A percentile compares a stretch with the other conserved stretches of the same genome.
Evolutionary conservation across 2,797 vertebrate genomes (phyloP).

Genomic region (Gymnocypris eckloni): DNA sequence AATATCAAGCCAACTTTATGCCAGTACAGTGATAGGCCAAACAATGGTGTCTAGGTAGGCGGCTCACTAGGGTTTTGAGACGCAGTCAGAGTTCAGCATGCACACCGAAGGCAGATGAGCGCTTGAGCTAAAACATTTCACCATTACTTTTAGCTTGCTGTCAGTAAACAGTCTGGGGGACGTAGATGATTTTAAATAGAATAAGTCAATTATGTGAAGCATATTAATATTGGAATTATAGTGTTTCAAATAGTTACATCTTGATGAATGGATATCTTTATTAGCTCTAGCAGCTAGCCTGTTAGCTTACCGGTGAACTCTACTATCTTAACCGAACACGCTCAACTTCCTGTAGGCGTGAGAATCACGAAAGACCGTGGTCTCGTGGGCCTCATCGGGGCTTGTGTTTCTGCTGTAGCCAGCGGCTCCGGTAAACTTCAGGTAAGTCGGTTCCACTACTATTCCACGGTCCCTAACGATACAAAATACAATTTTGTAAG

Average conservation of each 20-base stretch:
- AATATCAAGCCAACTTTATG: no score
- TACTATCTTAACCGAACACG: background rate
- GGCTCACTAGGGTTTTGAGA: slow-evolving; percentile 17
- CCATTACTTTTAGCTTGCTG: background rate
- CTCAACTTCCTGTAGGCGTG: background rate
- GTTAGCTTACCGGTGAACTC: slow-evolving; percentile 10
- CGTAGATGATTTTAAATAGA: background rate
- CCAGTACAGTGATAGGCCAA: background rate
- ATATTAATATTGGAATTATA: background rate
- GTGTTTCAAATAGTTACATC: background rate
- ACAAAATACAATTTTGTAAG: background rate
- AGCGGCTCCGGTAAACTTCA: slow-evolving; percentile 4
- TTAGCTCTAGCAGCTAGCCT: slow-evolving; percentile 22
- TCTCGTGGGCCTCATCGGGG: background rate
- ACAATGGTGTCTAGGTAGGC: slow-evolving; percentile 39
- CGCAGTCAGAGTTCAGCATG: slow-evolving; percentile 2
- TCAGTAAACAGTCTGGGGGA: background rate
- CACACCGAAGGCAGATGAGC: background rate
- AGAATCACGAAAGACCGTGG: slow-evolving; percentile 14
- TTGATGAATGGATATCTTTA: slow-evolving; percentile 16
- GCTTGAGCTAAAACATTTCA: slow-evolving; percentile 20
- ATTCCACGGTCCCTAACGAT: background rate
- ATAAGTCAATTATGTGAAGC: background rate
- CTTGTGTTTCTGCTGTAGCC: background rate
- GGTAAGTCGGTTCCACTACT: slow-evolving; percentile 3